Conservation (phyloP, 2,888 invertebrate genomes). For the Ryuthela nishihirai region DNA sequence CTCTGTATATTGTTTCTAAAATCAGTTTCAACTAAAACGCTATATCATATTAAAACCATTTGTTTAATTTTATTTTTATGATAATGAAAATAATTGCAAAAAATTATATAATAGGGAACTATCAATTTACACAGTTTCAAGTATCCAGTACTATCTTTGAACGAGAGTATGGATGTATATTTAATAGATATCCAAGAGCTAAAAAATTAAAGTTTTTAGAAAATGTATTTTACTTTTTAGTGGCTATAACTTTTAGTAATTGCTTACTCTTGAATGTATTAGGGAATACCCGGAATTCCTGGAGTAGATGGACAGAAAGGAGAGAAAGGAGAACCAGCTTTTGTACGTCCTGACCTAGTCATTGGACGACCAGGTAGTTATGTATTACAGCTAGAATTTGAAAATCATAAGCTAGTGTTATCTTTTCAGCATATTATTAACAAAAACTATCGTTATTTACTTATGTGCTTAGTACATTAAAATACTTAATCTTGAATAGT, state of each 20-base stretch:
- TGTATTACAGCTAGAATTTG: neutral
- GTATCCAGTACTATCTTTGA: too few relatives aligned
- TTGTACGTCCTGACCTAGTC: constrained; percentile 23
- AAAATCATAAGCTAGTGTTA: neutral
- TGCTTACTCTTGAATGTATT: neutral
- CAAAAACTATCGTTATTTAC: neutral
- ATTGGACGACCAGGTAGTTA: constrained; percentile 26
- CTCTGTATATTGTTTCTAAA: too few relatives aligned
- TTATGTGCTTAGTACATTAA: neutral
- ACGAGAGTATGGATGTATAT: too few relatives aligned
- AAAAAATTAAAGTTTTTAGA: too few relatives aligned
- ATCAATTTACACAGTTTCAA: too few relatives aligned
- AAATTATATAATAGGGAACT: too few relatives aligned
- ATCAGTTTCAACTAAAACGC: too few relatives aligned
- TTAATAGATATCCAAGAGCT: too few relatives aligned
- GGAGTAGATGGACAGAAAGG: constrained; percentile 55
- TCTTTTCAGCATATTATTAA: neutral
- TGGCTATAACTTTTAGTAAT: neutral
- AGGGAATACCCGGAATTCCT: constrained; percentile 49
- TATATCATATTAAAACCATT: too few relatives aligned
- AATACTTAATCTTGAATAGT: neutral
- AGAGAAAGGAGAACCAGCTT: constrained; percentile 54
- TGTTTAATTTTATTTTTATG: too few relatives aligned
- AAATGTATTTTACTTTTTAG: neutral
- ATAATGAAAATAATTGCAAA: too few relatives aligned